Evolutionary conservation across 2,888 invertebrate genomes (phyloP).

Genomic region (Leucoma salicis): DNA sequence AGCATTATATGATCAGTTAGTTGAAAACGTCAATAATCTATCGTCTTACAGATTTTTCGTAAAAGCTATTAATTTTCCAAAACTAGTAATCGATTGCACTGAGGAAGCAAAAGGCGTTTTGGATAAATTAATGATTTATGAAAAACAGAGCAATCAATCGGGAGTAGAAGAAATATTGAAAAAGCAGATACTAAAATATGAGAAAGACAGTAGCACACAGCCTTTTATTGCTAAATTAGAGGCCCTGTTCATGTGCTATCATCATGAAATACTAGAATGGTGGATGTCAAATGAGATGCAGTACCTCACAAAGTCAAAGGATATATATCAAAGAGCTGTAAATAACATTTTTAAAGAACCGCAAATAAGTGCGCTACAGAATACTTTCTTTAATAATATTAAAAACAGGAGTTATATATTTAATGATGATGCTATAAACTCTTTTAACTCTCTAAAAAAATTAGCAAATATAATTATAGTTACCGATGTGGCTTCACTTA

Average conservation of each 20-base stretch:
- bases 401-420: constrained; percentile 1
- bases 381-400: constrained; percentile 1
- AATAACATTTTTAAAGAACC: constrained; percentile 10
- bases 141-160: constrained; percentile 18
- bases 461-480: not conserved
- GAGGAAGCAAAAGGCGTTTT: constrained; percentile 13
- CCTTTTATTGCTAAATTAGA: constrained; percentile 8
- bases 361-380: constrained; percentile 6
- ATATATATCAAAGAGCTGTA: constrained; percentile 13
- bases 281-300: constrained; percentile 11
- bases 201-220: not conserved
- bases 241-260: constrained; percentile 16
- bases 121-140: constrained; percentile 18
- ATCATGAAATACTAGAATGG: constrained; percentile 21
- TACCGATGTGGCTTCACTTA: constrained; percentile 2
- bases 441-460: not conserved
- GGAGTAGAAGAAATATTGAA: constrained; percentile 12
- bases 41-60: constrained; percentile 13
- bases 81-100: constrained; percentile 9
- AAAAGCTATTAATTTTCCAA: constrained; percentile 19
- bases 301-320: constrained; percentile 5
- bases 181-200: constrained; percentile 10
- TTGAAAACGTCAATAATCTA: constrained; percentile 6
- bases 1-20: constrained; percentile 3
- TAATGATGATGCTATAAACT: not conserved